Evolutionary conservation across 92 coral and sea anemone genomes (phyloP).

Genomic region (Anthopleura xanthogrammica): DNA sequence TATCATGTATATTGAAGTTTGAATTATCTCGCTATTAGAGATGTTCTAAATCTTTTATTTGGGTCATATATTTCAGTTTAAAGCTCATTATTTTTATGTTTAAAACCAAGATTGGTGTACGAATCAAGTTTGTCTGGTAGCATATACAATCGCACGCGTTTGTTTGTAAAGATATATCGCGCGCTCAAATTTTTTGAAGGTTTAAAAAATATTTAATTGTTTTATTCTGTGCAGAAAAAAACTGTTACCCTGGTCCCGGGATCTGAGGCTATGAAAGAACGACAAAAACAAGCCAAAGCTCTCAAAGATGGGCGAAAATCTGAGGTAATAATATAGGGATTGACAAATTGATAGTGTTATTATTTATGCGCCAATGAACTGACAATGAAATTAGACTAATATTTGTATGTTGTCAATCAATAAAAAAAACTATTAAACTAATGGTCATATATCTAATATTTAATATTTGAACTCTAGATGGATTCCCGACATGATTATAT

Average conservation of each 20-base stretch:
- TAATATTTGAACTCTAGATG: slow-evolving; percentile 46
- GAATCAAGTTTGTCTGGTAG: background rate
- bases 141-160: background rate
- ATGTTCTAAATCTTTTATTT: background rate
- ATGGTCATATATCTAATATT: background rate
- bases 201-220: background rate
- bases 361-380: background rate
- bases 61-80: background rate
- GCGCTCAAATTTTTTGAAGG: background rate
- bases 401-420: background rate
- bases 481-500: slow-evolving; percentile 74
- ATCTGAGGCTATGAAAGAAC: slow-evolving; percentile 87
- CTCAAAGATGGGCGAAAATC: slow-evolving; percentile 72
- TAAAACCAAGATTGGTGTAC: background rate
- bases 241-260: slow-evolving; percentile 82
- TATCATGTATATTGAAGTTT: background rate
- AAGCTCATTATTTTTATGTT: background rate
- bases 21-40: background rate
- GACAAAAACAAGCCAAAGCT: slow-evolving; percentile 82
- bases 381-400: slow-evolving; percentile 9
- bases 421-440: background rate
- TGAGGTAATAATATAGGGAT: slow-evolving; percentile 38
- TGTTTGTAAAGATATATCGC: background rate
- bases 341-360: background rate
- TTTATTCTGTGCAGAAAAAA: slow-evolving; percentile 60